A percentile compares a stretch with the other conserved stretches of the same genome.
Evolutionary conservation across 2,797 vertebrate species (phyloP).

Genomic region (Vespertilio murinus): DNA sequence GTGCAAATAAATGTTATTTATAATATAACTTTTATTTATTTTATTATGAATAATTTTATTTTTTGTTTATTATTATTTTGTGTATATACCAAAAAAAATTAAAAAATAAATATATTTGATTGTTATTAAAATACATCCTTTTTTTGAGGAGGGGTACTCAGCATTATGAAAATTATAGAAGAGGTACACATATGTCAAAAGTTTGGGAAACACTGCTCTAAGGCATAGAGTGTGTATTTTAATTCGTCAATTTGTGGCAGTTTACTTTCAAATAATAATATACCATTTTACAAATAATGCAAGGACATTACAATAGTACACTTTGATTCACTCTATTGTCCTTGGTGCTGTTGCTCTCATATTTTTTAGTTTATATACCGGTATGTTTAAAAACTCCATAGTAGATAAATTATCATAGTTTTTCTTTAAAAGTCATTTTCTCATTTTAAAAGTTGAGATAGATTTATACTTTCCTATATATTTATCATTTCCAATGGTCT

Average conservation of each 20-base stretch:
- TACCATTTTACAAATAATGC: not conserved
- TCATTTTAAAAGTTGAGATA: not conserved
- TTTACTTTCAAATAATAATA: not conserved
- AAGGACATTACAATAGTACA: not conserved
- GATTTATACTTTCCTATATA: not conserved
- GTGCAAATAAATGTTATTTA: too few relatives aligned
- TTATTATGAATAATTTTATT: too few relatives aligned
- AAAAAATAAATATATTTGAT: too few relatives aligned
- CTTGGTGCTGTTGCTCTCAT: not conserved
- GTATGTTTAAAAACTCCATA: not conserved
- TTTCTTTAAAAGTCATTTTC: not conserved
- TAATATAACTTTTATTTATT: too few relatives aligned
- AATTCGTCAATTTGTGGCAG: constrained; percentile 21
- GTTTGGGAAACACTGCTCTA: too few relatives aligned
- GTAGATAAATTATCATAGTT: not conserved
- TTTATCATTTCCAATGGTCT: not conserved
- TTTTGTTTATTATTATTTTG: too few relatives aligned
- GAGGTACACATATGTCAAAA: too few relatives aligned
- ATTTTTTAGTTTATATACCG: not conserved
- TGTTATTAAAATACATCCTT: too few relatives aligned
- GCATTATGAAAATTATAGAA: too few relatives aligned
- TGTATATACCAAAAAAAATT: too few relatives aligned
- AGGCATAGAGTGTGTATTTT: not conserved
- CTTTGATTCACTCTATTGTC: not conserved
- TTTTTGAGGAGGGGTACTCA: too few relatives aligned